A percentile compares a stretch with the other conserved stretches of the same genome.
Evolutionary conservation across 2,888 invertebrate genomes (phyloP).

Genomic region (Tiliacea aurago): DNA sequence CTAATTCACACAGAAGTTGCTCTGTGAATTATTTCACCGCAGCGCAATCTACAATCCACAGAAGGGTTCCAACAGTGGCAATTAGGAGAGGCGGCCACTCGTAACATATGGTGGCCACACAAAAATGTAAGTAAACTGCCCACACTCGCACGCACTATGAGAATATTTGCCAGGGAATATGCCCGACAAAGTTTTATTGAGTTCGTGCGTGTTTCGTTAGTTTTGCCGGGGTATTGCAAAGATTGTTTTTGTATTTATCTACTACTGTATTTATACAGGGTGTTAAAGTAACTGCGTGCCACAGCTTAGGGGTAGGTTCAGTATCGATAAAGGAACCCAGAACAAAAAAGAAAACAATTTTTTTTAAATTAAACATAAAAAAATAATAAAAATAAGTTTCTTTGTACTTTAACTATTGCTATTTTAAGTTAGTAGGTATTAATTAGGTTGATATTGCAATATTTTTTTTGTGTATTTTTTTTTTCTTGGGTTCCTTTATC

Average conservation of each 20-base stretch:
- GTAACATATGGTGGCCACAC: slow-evolving; percentile 72
- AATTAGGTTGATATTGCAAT: no score
- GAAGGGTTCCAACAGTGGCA: slow-evolving; percentile 73
- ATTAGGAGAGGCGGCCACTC: slow-evolving; percentile 70
- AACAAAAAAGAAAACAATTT: no score
- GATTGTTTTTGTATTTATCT: background rate
- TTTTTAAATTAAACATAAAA: no score
- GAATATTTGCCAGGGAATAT: slow-evolving; percentile 65
- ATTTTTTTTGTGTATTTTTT: no score
- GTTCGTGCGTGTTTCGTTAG: slow-evolving; percentile 8
- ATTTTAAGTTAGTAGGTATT: no score
- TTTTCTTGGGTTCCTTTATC: no score
- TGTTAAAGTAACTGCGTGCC: no score
- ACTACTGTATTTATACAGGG: background rate
- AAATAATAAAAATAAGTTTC: no score
- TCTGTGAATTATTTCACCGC: slow-evolving; percentile 71
- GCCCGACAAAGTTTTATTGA: slow-evolving; percentile 60
- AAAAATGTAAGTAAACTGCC: slow-evolving; percentile 72
- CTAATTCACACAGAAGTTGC: slow-evolving; percentile 66
- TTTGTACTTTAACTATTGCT: no score
- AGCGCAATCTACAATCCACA: slow-evolving; percentile 67
- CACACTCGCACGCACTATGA: slow-evolving; percentile 51
- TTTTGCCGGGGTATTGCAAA: slow-evolving; percentile 7
- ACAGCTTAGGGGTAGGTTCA: no score
- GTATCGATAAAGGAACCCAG: no score